Evolutionary conservation across 1,140 invertebrate genomes (phyloP).

Genomic region (Drosophila guanche): DNA sequence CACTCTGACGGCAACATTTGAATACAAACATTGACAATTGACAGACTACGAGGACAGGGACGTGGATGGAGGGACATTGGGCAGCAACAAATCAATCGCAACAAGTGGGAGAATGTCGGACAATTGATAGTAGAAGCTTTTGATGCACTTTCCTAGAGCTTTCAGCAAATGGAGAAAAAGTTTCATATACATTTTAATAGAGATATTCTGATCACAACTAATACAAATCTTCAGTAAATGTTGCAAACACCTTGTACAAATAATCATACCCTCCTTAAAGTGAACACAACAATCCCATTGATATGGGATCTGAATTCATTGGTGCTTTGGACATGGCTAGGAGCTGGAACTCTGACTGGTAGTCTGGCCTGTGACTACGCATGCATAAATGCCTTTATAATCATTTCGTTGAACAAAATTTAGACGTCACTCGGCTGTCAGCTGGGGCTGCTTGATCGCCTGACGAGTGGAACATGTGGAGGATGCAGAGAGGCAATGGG

Average conservation of each 20-base stretch:
- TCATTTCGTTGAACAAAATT: slow-evolving; percentile 79
- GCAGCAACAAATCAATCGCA: slow-evolving; percentile 71
- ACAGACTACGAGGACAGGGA: slow-evolving; percentile 27
- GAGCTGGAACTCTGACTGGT: slow-evolving; percentile 5
- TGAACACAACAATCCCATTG: slow-evolving; percentile 18
- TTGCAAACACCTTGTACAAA: neutral
- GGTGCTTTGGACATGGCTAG: slow-evolving; percentile 33
- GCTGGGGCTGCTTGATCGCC: slow-evolving; percentile 40
- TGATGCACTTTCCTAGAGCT: no score
- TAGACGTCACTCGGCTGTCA: slow-evolving; percentile 79
- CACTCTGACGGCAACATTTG: slow-evolving; percentile 51
- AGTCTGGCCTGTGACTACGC: slow-evolving; percentile 55
- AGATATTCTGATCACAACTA: no score
- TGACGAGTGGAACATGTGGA: slow-evolving; percentile 57
- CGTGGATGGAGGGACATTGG: slow-evolving; percentile 6
- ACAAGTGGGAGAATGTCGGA: slow-evolving; percentile 16
- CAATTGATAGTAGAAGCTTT: neutral
- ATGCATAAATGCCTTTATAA: slow-evolving; percentile 81
- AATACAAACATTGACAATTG: slow-evolving; percentile 72
- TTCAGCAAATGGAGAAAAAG: no score
- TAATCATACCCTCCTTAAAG: no score
- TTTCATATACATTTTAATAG: no score
- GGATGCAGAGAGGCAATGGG: slow-evolving; percentile 5
- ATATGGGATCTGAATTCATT: slow-evolving; percentile 7
- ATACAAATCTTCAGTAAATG: no score